phyloP scores from a whole-genome alignment of 2,888 invertebrate species.

The Blomia tropicalis region DNA sequence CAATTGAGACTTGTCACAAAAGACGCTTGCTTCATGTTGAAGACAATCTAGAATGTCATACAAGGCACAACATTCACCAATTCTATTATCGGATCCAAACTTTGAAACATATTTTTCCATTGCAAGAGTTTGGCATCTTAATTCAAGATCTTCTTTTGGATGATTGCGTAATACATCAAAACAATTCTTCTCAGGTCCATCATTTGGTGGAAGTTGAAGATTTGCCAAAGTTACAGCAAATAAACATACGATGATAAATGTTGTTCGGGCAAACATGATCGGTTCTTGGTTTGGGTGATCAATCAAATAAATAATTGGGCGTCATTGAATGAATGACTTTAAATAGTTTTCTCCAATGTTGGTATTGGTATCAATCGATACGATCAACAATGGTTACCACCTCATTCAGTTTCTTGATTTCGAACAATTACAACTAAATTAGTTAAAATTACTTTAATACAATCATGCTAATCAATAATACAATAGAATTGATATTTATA shows the following conservation, averaged over 20 bases:
- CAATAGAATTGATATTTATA: neutral
- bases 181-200: neutral
- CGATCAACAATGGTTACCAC: too few relatives aligned
- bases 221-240: too few relatives aligned
- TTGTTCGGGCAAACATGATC: too few relatives aligned
- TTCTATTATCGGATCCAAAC: neutral
- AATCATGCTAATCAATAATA: neutral
- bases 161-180: neutral
- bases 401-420: too few relatives aligned
- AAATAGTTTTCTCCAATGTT: too few relatives aligned
- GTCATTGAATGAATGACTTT: too few relatives aligned
- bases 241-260: too few relatives aligned
- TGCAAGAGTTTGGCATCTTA: neutral
- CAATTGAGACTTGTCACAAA: neutral
- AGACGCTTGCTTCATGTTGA: neutral
- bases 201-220: neutral
- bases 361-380: too few relatives aligned
- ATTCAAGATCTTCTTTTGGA: neutral
- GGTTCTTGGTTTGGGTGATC: too few relatives aligned
- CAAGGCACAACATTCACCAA: neutral
- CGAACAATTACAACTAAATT: too few relatives aligned
- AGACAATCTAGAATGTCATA: neutral
- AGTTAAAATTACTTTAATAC: neutral
- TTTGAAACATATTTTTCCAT: neutral
- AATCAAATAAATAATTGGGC: too few relatives aligned